Base-by-base conservation (phyloP, 2,888 invertebrate species). In the Stomorhina lunata region DNA sequence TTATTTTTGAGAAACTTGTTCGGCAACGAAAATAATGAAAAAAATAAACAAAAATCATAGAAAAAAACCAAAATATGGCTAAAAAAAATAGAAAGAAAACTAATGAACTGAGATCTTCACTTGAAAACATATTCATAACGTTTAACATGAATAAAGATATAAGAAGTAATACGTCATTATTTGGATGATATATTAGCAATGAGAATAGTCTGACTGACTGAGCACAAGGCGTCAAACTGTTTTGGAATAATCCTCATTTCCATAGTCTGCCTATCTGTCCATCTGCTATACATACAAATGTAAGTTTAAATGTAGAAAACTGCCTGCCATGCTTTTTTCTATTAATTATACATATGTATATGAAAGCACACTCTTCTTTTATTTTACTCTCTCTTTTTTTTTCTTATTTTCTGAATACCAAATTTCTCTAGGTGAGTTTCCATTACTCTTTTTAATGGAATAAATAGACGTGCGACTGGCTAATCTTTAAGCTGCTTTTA, bases 401-500 rank as follows among this genome's bases (percentile, higher is more conserved):
- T 68, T 27, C 63, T 65, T 22, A 40, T 17, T 57, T 37, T 55
- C 15, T 3, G 29, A 10, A 34, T 17, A 10, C 2, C 25, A n/a
- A 59, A 72, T 48, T 48, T 22, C 43, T 77, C 29, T 57, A 22
- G 43, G 6, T 32, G 17, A 32, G 22, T 61, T 50, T 69, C 7
- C n/a, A 10, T n/a, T n/a, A n/a, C 61, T 61, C 61, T 69, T 32
- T 27, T 43, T 50, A 59, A 9, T 40, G 17, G 17, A 34, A 34
- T 65, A 7, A 22, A 27, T 27, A 34, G n/a, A n/a, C n/a, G n/a
- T n/a, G n/a, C n/a, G n/a, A n/a, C n/a, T n/a, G 25, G 9, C 25
- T 80, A 71, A 76, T 73, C 22, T 68, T 68, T 61, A 81, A 81
- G 57, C 69, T 63, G 68, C 34, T 81, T 73, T 73, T 65, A 27